phyloP scores from a whole-genome alignment of 2,888 invertebrate species.

The Brenthis hecate region DNA sequence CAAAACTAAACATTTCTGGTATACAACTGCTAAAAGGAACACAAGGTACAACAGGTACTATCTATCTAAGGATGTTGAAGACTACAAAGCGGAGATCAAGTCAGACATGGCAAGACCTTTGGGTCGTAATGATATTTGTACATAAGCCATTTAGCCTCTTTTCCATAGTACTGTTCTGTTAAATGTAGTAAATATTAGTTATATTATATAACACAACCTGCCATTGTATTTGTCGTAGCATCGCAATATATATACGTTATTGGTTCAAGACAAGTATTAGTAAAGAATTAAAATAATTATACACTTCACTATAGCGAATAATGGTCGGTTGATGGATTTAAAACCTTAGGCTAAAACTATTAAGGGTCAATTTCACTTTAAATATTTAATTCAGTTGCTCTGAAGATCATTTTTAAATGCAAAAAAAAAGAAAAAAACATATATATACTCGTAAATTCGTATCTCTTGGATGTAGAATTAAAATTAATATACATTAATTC shows the following conservation, averaged over 20 bases:
- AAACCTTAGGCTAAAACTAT: background rate
- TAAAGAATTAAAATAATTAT: constrained; percentile 33
- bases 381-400: too few relatives aligned
- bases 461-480: too few relatives aligned
- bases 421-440: too few relatives aligned
- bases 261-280: constrained; percentile 48
- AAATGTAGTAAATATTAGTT: constrained; percentile 42
- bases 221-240: constrained; percentile 50
- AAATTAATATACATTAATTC: background rate
- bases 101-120: constrained; percentile 72
- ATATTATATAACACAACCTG: constrained; percentile 51
- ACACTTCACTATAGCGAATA: constrained; percentile 3
- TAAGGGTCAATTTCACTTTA: too few relatives aligned
- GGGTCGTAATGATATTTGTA: constrained; percentile 67
- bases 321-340: background rate
- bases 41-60: constrained; percentile 43
- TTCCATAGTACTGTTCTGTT: constrained; percentile 64
- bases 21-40: constrained; percentile 64
- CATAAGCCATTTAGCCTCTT: constrained; percentile 66
- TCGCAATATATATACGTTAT: constrained; percentile 37
- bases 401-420: too few relatives aligned
- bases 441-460: too few relatives aligned
- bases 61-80: constrained; percentile 47
- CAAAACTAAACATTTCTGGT: constrained; percentile 28
- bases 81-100: constrained; percentile 77